Evolutionary conservation across 1,140 invertebrate genomes (phyloP).

Genomic region (Antheraea pernyi): DNA sequence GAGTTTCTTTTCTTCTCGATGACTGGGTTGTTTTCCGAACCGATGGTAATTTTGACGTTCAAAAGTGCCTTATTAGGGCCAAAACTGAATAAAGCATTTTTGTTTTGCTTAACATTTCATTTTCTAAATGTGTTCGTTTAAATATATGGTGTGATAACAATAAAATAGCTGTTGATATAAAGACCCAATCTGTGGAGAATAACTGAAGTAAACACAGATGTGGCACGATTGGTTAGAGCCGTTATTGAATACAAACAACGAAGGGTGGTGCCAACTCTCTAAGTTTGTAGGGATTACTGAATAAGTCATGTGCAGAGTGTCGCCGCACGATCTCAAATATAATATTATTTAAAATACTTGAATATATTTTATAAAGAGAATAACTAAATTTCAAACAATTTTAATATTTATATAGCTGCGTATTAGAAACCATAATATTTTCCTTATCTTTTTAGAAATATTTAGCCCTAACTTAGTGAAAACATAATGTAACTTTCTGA

Average conservation of each 20-base stretch:
- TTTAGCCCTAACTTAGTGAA: too few species aligned
- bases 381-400: neutral
- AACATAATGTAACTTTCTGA: too few species aligned
- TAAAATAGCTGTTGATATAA: neutral
- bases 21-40: too few species aligned
- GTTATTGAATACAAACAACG: slow-evolving; percentile 3
- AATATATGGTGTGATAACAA: neutral
- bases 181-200: neutral
- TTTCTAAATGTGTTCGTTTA: too few species aligned
- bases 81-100: too few species aligned
- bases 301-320: neutral
- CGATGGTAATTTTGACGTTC: too few species aligned
- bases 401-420: too few species aligned
- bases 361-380: neutral
- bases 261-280: neutral
- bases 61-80: too few species aligned
- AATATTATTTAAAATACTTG: neutral
- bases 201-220: neutral
- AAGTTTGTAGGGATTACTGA: slow-evolving; percentile 4
- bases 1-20: too few species aligned
- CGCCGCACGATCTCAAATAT: neutral
- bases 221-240: neutral
- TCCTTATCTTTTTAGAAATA: too few species aligned
- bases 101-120: too few species aligned
- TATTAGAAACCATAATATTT: too few species aligned